These are phyloP conservation scores for Stegostoma tigrinum DNA, from an alignment of 2,113 vertebrate genomes.

Conservation along the genomic window DNA sequence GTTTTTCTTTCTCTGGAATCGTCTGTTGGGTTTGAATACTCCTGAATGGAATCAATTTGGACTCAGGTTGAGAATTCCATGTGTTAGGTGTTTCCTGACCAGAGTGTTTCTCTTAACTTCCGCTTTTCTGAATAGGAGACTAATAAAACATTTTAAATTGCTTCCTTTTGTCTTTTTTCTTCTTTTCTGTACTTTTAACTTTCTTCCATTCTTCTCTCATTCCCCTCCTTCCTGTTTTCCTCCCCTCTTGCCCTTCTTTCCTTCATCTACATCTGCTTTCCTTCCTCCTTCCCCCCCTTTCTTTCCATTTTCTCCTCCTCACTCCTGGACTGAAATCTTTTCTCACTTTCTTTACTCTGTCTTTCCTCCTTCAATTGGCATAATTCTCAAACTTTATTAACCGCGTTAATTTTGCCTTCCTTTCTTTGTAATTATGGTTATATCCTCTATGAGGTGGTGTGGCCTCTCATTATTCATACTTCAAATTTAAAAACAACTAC, in stretches of 20 bases:
- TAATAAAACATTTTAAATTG: background rate
- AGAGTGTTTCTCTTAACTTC: background rate
- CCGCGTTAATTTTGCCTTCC: background rate
- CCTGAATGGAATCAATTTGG: background rate
- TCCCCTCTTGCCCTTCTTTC: background rate
- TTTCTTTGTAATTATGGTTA: background rate
- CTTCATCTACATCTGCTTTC: background rate
- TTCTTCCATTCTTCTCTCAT: background rate
- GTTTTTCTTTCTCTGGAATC: background rate
- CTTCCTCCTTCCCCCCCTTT: background rate
- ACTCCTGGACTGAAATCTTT: background rate
- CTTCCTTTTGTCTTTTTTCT: background rate
- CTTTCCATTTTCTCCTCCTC: background rate
- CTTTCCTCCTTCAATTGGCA: background rate
- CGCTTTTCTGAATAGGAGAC: background rate
- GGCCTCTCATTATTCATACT: background rate
- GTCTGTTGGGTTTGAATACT: conserved; percentile 17
- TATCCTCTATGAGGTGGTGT: background rate
- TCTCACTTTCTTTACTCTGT: background rate
- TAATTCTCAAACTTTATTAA: background rate
- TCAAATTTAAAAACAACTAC: background rate
- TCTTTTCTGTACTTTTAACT: too few relatives aligned
- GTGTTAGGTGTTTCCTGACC: background rate
- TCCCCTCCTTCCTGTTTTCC: background rate
- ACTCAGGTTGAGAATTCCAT: background rate